A percentile compares a stretch with the other conserved stretches of the same genome.
phyloP scores from a whole-genome alignment of 2,113 vertebrate genomes.

The Micromys minutus region DNA sequence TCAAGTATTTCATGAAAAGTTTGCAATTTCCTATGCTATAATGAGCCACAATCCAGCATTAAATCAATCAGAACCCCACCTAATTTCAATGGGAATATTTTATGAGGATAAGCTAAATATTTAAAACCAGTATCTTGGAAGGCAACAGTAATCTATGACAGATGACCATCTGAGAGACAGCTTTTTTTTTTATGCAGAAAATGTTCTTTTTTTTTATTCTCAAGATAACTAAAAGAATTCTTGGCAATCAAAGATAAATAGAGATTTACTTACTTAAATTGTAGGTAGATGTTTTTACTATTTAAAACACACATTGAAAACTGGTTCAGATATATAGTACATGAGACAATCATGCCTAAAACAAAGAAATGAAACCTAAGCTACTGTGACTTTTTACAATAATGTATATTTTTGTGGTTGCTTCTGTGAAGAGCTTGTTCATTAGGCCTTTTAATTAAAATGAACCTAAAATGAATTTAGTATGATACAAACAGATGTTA shows the following conservation, averaged over 20 bases:
- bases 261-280: slow-evolving; percentile 10
- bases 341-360: slow-evolving; percentile 9
- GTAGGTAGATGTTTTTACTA: neutral
- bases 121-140: slow-evolving; percentile 45
- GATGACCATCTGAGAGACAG: neutral
- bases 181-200: slow-evolving; percentile 45
- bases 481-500: neutral
- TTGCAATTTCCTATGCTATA: slow-evolving; percentile 44
- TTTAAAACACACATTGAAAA: slow-evolving; percentile 37
- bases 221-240: neutral
- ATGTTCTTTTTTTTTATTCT: neutral
- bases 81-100: slow-evolving; percentile 73
- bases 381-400: neutral
- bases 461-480: neutral
- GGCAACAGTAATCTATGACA: neutral
- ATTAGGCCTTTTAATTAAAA: neutral
- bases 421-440: neutral
- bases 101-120: slow-evolving; percentile 57
- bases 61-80: slow-evolving; percentile 63
- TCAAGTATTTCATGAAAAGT: slow-evolving; percentile 59
- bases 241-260: neutral
- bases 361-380: neutral
- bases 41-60: neutral
- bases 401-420: neutral
- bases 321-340: neutral